Evolutionary conservation across 2,113 vertebrate genomes (phyloP), one percentile per base, ranked within the genome.

Genomic region (Orycteropus afer): DNA sequence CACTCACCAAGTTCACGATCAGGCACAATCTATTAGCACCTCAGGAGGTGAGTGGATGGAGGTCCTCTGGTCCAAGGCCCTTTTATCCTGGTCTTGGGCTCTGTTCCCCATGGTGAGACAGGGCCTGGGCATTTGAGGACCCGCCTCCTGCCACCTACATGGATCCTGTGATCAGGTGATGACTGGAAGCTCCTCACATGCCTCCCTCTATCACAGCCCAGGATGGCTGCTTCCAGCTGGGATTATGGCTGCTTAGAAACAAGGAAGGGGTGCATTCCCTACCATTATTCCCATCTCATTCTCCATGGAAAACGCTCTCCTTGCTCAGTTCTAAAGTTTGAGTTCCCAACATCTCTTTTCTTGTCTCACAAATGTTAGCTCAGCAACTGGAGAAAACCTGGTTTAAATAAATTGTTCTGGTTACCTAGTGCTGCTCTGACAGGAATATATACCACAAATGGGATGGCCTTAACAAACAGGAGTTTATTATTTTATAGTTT

Each of bases 21-120:
- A 20, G 65, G 25, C 14, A 15, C 57, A 81, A 23, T 57, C n/a
- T 0, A 5, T 82, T 53, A 69, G 29, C 37, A 57, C 74, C 32
- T 79, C 45, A 22, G 63, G 45, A 94, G 27, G 73, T n/a, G 65
- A 67, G 65, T 67, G 65, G 65, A 67, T 86, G 83, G 47, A 87
- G 40, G 34, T 13, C 29, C 11, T 84, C 34, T 51, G 55, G 57
- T 11, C 29, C 3, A 0, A 13, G 32, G 37, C 25, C 86, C 71
- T 97, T 96, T 95, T 93, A 96, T 91, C 47, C n/a, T 67, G 57
- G 57, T n/a, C 49, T 37, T 89, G 69, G 61, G 14, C 59, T 73
- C 47, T 74, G 80, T 37, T 51, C 59, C 25, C 15, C 6, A 49
- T n/a, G n/a, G 65, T 95, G 95, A 96, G 80, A 65, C 84, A 53